Evolutionary conservation across 2,888 invertebrate species (phyloP).

Genomic region (Thalpophila matura): DNA sequence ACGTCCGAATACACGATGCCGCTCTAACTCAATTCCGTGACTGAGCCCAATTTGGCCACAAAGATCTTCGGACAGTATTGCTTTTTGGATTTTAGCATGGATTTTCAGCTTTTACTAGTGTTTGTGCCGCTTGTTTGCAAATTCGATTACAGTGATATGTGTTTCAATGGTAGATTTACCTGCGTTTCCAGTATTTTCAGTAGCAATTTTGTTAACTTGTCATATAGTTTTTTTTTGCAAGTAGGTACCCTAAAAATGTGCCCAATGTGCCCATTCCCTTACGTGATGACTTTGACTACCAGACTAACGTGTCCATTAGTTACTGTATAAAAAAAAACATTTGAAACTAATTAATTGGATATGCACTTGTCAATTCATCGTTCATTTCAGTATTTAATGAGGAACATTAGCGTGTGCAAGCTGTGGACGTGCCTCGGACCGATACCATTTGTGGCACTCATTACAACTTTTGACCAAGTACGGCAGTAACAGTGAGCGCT

Average conservation of each 20-base stretch:
- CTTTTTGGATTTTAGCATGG: conserved; percentile 47
- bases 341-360: not conserved
- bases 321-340: not conserved
- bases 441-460: conserved; percentile 78
- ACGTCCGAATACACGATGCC: conserved; percentile 63
- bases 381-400: conserved; percentile 71
- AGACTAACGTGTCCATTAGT: not conserved
- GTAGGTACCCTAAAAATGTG: not conserved
- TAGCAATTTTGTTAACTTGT: too few species aligned
- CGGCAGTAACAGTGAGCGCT: conserved; percentile 69
- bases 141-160: conserved; percentile 4
- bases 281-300: not conserved
- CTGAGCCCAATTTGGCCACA: conserved; percentile 75
- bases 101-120: conserved; percentile 27
- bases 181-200: too few species aligned
- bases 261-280: not conserved
- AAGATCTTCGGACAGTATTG: conserved; percentile 66
- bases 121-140: not conserved
- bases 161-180: too few species aligned
- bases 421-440: conserved; percentile 64
- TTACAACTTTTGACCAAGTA: conserved; percentile 79
- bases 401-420: conserved; percentile 77
- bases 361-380: conserved; percentile 1
- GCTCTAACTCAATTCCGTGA: conserved; percentile 76
- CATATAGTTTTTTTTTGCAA: not conserved